Evolutionary conservation across 2,797 vertebrate genomes (phyloP).

Genomic region (Helostoma temminkii): DNA sequence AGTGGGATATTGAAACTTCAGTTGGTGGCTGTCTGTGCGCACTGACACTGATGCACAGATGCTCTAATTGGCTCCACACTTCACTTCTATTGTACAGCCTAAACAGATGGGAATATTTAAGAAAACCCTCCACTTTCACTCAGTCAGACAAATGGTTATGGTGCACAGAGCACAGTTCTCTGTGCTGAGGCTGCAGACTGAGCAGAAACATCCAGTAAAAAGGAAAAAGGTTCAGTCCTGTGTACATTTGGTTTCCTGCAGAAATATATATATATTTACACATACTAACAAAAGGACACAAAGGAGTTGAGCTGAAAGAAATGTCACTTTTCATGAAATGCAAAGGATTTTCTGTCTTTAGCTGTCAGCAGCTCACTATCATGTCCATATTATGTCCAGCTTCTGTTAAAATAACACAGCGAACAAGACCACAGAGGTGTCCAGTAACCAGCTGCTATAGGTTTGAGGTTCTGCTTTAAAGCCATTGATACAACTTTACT

Average conservation of each 20-base stretch:
- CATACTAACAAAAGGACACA: not conserved
- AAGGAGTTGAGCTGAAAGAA: not conserved
- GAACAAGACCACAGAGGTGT: too few species aligned
- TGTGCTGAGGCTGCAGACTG: not conserved
- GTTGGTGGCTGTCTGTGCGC: too few species aligned
- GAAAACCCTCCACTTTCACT: too few species aligned
- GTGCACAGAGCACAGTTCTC: not conserved
- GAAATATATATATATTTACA: too few species aligned
- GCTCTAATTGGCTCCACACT: not conserved
- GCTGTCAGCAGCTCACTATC: not conserved
- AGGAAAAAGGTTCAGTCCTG: too few species aligned
- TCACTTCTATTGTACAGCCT: not conserved
- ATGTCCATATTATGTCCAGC: not conserved
- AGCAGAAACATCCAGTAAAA: not conserved
- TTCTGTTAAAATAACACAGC: not conserved
- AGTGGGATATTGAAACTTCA: not conserved
- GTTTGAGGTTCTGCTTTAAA: too few species aligned
- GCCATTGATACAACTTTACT: too few species aligned
- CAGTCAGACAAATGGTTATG: too few species aligned
- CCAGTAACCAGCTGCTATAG: too few species aligned
- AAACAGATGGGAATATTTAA: not conserved
- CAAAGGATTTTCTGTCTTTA: too few species aligned
- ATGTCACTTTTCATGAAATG: too few species aligned
- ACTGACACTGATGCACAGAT: not conserved
- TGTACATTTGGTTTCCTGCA: too few species aligned